phyloP scores from a whole-genome alignment of 2,113 vertebrate genomes.

The Tyrannus savana region DNA sequence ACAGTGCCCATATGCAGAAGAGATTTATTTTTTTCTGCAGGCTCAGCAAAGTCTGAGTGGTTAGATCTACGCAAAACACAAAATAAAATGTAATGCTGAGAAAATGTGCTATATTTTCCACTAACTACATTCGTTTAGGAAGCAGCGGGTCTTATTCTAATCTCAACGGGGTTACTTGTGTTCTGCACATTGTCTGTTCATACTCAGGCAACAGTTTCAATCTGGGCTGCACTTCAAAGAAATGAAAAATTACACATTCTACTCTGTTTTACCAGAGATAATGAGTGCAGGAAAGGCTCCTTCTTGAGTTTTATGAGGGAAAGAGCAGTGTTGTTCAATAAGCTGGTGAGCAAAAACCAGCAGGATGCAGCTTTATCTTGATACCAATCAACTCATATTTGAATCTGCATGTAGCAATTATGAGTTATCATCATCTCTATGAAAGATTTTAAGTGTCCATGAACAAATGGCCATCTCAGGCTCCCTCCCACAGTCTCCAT shows the following conservation, averaged over 20 bases:
- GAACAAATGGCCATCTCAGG: background rate
- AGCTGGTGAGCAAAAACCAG: background rate
- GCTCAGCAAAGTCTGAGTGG: background rate
- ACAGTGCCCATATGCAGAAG: background rate
- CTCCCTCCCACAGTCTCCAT: background rate
- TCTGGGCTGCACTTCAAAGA: slow-evolving; percentile 50
- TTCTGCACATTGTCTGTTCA: background rate
- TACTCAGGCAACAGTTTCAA: slow-evolving; percentile 8
- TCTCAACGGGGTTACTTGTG: background rate
- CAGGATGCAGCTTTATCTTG: background rate
- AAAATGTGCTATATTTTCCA: slow-evolving; percentile 20
- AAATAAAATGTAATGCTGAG: background rate
- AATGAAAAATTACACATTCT: background rate
- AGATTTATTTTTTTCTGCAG: background rate
- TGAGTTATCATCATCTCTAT: background rate
- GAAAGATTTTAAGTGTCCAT: background rate
- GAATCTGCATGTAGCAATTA: background rate
- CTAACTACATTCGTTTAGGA: background rate
- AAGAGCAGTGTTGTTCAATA: background rate
- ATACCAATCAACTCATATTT: background rate
- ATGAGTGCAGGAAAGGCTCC: background rate
- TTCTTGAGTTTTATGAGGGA: background rate
- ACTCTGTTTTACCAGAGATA: background rate
- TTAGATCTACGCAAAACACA: background rate
- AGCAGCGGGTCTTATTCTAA: background rate